Base-by-base conservation (phyloP, 2,113 vertebrate species). In the Struthio camelus region DNA sequence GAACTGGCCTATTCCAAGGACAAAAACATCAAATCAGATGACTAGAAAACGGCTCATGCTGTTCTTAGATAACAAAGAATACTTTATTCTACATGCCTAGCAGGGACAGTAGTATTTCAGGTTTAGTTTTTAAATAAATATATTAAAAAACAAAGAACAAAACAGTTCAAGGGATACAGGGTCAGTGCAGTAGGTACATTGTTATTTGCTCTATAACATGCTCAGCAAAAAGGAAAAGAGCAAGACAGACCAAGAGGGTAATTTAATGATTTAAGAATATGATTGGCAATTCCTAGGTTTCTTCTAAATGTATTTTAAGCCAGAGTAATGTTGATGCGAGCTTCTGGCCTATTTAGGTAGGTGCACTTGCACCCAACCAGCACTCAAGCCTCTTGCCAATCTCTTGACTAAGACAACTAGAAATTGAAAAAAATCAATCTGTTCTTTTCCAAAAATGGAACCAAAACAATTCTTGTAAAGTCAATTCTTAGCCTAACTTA, bases 1-100 rank as follows among this genome's bases (percentile, higher is more conserved):
- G 96, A 95, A 95, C 95, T 92, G 94, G 53, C 85, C 94, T 95
- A 96, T 89, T 94, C 80, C 27, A 65, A 79, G 81, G 65, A 85
- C 80, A 89, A 53, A 93, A 82, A 0, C 53, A 79, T 91, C 71
- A 85, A 54, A 67, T 89, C 38, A 22, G 17, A 70, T 69, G 32
- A 84, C 48, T 13, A 80, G 53, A 78, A 72, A 90, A 17, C 34
- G 54, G 42, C 27, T 93, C 1, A 51, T 88, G 88, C 61, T 85
- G 40, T 71, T 94, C 59, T 77, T 87, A 56, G 91, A 46, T 72
- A 93, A 65, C 25, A 64, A 64, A 95, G 48, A 79, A 16, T 75
- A 44, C 23, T 67, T 44, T 24, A 84, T 67, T 86, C 24, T 70
- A 4, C 9, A 27, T 94, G 90, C 90, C 90, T 91, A 19, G 81